phyloP scores from a whole-genome alignment of 2,888 invertebrate genomes.

The Thymelicus acteon region DNA sequence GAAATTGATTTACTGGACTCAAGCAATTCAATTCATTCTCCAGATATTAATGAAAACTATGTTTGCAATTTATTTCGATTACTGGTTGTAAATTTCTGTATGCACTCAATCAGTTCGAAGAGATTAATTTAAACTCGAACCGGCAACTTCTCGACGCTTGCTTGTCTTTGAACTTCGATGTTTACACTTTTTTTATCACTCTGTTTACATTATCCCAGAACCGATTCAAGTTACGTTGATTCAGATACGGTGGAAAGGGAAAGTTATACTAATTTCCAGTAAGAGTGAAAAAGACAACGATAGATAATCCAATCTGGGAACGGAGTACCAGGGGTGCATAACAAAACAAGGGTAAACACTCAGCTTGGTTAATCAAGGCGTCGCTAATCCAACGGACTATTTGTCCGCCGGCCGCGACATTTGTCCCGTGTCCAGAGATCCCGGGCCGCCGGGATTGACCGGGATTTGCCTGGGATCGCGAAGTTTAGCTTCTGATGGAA shows the following conservation, averaged over 20 bases:
- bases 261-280: slow-evolving; percentile 2
- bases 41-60: no score
- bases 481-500: slow-evolving; percentile 51
- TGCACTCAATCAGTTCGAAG: slow-evolving; percentile 17
- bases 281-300: slow-evolving; percentile 32
- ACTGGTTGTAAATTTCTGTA: slow-evolving; percentile 14
- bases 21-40: no score
- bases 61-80: no score
- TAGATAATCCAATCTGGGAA: slow-evolving; percentile 32
- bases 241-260: slow-evolving; percentile 22
- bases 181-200: slow-evolving; percentile 27
- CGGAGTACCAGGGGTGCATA: slow-evolving; percentile 73
- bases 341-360: slow-evolving; percentile 66
- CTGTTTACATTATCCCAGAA: slow-evolving; percentile 18
- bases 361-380: slow-evolving; percentile 78
- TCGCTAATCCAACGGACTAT: slow-evolving; percentile 71
- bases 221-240: slow-evolving; percentile 15
- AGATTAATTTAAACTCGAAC: slow-evolving; percentile 21
- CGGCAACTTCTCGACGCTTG: slow-evolving; percentile 9
- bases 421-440: slow-evolving; percentile 66
- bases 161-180: slow-evolving; percentile 30
- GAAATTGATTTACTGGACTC: no score
- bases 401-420: slow-evolving; percentile 75
- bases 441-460: slow-evolving; percentile 52
- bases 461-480: slow-evolving; percentile 59